A percentile compares a stretch with the other conserved stretches of the same genome.
Conservation (phyloP, 2,797 vertebrate species). For the Kryptopterus vitreolus region DNA sequence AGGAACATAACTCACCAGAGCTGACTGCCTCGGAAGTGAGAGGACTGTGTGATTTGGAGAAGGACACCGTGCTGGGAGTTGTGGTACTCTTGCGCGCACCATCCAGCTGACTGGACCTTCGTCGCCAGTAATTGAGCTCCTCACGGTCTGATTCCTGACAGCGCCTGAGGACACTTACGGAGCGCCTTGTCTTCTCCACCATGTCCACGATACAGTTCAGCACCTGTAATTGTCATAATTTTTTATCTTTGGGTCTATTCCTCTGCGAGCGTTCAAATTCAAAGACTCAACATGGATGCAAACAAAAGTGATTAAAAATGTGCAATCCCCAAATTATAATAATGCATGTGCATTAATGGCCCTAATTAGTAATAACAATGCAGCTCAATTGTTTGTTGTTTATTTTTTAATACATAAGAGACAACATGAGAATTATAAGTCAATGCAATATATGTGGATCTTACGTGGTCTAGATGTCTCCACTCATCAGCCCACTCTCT, state of each 20-base stretch:
- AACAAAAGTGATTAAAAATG: background rate
- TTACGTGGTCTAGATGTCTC: conserved; percentile 98
- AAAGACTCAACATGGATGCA: background rate
- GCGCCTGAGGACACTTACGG: conserved; percentile 90
- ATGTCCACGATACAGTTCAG: conserved; percentile 99
- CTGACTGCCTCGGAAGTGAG: conserved; percentile 76
- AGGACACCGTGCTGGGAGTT: conserved; percentile 62
- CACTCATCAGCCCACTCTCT: conserved; percentile 99
- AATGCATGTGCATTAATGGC: too few relatives aligned
- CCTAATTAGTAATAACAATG: too few relatives aligned
- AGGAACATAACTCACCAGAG: conserved; percentile 56
- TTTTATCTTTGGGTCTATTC: background rate
- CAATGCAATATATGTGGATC: conserved; percentile 47
- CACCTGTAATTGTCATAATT: conserved; percentile 71
- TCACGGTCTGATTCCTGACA: conserved; percentile 97
- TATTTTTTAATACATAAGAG: background rate
- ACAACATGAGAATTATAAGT: background rate
- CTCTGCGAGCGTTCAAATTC: background rate
- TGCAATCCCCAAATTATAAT: background rate
- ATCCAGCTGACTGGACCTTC: conserved; percentile 87
- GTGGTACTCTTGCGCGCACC: conserved; percentile 84
- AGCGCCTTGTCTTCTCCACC: conserved; percentile 96
- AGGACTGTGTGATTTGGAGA: conserved; percentile 89
- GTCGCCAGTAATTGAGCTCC: conserved; percentile 95
- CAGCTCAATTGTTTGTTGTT: background rate